Base-by-base conservation (phyloP, 2,888 invertebrate species). In the Timema cristinae region DNA sequence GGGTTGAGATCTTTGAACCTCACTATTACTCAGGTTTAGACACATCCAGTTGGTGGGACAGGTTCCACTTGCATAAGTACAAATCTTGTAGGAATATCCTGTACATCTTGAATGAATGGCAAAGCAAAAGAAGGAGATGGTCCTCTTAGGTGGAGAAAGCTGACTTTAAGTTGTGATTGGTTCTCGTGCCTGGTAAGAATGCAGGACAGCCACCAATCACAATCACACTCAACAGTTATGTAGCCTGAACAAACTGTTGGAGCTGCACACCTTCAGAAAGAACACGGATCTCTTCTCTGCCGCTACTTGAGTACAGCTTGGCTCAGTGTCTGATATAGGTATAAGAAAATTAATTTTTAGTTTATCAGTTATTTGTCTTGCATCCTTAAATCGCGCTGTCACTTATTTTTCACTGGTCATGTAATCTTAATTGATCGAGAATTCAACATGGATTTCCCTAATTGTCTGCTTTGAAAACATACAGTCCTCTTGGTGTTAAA, bases 61-160 rank as follows among this genome's bases (percentile, higher is more conserved):
- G 56, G 56, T 56, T 56, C 56, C 56, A 56, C 56, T 56, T 56
- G 56, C 11, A 56, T 56, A 56, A 56, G 56, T 56, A 56, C 5
- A 56, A 56, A 56, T 15, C 56, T 56, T 56, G 54, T 2, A 56
- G 56, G 56, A 56, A 56, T 56, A 56, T 7, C 11, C 56, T 56
- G 56, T 56, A 56, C 16, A 56, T 56, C 56, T 16, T 56, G 56
- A 56, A 56, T 7, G 56, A 16, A 9, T 56, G 56, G 56, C 15
- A 56, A 56, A 15, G 16, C 11, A 56, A 56, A 56, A 56, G 56
- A 56, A 56, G n/a, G n/a, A n/a, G 56, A 56, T 11, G 7, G 56
- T 56, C 56, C 56, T 56, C 7, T 9, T 56, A 16, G 56, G 16
- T 6, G n/a, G 16, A 56, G 56, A 56, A 56, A 56, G 16, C 56